Evolutionary conservation across 2,797 vertebrate species (phyloP).

Genomic region (Hoplostethus atlanticus): DNA sequence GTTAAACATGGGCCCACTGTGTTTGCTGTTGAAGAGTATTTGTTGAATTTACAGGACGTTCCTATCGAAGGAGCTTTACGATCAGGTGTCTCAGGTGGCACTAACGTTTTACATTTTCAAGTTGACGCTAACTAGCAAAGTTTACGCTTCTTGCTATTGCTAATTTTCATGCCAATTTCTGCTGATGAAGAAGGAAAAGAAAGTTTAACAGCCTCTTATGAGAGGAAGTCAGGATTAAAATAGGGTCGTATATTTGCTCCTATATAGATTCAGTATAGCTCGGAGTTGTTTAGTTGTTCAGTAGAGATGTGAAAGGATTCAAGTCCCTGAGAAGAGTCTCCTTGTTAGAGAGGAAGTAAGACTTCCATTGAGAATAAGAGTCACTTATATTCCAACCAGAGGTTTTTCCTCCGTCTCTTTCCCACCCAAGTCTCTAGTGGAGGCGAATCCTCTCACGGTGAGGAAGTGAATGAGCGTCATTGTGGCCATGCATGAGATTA

Average conservation of each 20-base stretch:
- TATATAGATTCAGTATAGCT: conserved; percentile 5
- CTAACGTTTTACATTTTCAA: too few relatives aligned
- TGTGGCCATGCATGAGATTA: conserved; percentile 78
- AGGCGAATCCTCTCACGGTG: conserved; percentile 63
- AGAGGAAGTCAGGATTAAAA: conserved; percentile 5
- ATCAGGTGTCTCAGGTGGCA: too few relatives aligned
- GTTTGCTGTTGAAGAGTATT: too few relatives aligned
- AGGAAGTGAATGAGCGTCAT: conserved; percentile 78
- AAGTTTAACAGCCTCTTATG: not conserved
- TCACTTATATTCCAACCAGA: conserved; percentile 47
- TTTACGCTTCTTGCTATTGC: not conserved
- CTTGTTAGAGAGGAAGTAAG: conserved; percentile 47
- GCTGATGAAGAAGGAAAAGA: conserved; percentile 1
- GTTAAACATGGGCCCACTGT: too few relatives aligned
- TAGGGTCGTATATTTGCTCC: not conserved
- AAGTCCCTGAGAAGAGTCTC: conserved; percentile 24
- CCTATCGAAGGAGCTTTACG: too few relatives aligned
- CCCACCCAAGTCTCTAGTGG: conserved; percentile 65
- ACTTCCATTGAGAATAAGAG: conserved; percentile 42
- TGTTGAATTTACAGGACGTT: too few relatives aligned
- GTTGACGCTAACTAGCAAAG: not conserved
- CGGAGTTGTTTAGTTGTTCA: not conserved
- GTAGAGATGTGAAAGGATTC: conserved; percentile 33
- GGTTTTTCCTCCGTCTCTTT: conserved; percentile 58
- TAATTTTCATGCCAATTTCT: not conserved